Conservation (phyloP, 2,888 invertebrate genomes). For the Nysson spinosus region DNA sequence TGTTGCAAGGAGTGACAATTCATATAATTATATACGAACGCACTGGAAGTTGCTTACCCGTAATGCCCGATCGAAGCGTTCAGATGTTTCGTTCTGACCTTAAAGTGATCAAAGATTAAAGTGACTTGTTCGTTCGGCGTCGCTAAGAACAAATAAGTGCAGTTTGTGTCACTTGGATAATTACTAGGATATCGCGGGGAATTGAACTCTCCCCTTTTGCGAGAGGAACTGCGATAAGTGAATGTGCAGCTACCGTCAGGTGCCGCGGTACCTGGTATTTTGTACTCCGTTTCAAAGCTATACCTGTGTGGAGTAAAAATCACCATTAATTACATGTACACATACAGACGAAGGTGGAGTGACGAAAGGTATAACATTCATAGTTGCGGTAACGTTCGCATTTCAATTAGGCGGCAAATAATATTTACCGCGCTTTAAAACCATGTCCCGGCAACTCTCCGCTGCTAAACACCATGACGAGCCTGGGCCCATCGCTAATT, state of each 20-base stretch:
- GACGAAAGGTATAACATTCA: too few relatives aligned
- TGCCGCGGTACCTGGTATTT: conserved; percentile 95
- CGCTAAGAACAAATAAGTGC: conserved; percentile 93
- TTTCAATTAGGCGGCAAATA: too few relatives aligned
- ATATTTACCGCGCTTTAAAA: conserved; percentile 85
- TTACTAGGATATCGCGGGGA: conserved; percentile 97
- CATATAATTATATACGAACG: too few relatives aligned
- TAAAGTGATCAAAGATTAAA: conserved; percentile 94
- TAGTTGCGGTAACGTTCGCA: too few relatives aligned
- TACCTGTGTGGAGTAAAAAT: too few relatives aligned
- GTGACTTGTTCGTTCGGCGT: conserved; percentile 93
- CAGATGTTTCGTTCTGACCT: conserved; percentile 89
- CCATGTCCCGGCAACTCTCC: conserved; percentile 94
- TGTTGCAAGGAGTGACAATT: too few relatives aligned
- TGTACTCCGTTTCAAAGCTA: conserved; percentile 86
- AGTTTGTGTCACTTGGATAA: conserved; percentile 96
- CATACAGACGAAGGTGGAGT: too few relatives aligned
- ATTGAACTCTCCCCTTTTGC: conserved; percentile 94
- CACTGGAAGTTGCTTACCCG: conserved; percentile 80
- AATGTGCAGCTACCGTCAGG: conserved; percentile 95
- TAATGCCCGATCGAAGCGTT: conserved; percentile 88
- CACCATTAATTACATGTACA: too few relatives aligned
- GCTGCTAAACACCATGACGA: conserved; percentile 97
- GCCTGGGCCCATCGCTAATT: conserved; percentile 93
- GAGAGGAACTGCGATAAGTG: conserved; percentile 91